phyloP scores from a whole-genome alignment of 2,888 invertebrate species.

The Napeogenes inachia region DNA sequence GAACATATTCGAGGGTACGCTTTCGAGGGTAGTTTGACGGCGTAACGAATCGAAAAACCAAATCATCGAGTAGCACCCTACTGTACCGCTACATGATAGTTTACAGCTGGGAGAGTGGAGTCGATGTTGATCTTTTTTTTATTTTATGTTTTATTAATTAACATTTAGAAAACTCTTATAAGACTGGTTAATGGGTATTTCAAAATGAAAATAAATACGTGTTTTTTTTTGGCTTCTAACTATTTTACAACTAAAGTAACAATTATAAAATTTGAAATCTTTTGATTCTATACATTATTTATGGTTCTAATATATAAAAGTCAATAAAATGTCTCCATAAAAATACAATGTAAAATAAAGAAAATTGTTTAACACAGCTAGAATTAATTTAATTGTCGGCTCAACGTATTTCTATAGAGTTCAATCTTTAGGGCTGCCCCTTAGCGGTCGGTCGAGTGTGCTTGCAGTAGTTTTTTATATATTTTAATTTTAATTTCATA shows the following conservation, averaged over 20 bases:
- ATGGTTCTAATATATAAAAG: no score
- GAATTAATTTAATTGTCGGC: conserved; percentile 30
- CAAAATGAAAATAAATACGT: no score
- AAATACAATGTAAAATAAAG: background rate
- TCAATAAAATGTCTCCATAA: no score
- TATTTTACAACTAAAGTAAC: no score
- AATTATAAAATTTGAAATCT: no score
- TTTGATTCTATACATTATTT: no score
- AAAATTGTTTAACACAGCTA: conserved; percentile 2
- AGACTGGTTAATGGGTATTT: background rate
- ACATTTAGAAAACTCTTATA: background rate
- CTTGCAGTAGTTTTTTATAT: conserved; percentile 72
- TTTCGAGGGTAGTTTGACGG: conserved; percentile 76
- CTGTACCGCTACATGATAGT: conserved; percentile 74
- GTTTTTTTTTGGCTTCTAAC: no score
- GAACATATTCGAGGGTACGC: conserved; percentile 74
- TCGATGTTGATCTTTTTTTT: conserved; percentile 25
- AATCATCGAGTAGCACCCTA: conserved; percentile 77
- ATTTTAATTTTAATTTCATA: conserved; percentile 78
- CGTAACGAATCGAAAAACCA: conserved; percentile 79
- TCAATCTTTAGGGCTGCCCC: conserved; percentile 73
- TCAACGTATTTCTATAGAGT: conserved; percentile 48
- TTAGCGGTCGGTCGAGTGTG: conserved; percentile 73
- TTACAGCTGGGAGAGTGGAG: conserved; percentile 52
- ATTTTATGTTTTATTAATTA: conserved; percentile 10